Evolutionary conservation across 2,888 invertebrate species (phyloP).

Genomic region (Isoperla grammatica): DNA sequence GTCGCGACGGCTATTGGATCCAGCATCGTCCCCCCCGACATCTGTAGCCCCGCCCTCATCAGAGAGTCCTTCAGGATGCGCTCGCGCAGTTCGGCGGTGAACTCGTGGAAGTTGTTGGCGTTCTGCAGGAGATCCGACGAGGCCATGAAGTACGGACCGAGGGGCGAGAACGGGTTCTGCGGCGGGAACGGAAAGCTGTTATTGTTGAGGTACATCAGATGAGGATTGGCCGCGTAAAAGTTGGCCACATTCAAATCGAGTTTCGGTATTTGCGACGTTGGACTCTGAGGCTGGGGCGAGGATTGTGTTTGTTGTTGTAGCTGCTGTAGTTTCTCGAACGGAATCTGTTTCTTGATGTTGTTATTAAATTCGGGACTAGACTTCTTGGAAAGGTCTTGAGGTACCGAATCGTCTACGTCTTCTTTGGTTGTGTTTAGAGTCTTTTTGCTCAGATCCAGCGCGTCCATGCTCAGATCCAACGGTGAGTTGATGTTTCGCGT

Average conservation of each 20-base stretch:
- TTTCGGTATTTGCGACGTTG: conserved; percentile 11
- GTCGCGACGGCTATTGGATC: conserved; percentile 40
- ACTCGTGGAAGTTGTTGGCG: conserved; percentile 48
- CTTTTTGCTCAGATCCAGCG: conserved; percentile 78
- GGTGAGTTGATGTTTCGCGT: conserved; percentile 40
- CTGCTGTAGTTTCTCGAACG: neutral
- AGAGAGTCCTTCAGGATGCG: conserved; percentile 57
- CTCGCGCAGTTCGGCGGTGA: conserved; percentile 60
- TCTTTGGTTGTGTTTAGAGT: conserved; percentile 34
- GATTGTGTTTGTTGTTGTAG: conserved; percentile 3
- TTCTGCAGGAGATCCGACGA: conserved; percentile 40
- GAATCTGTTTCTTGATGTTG: conserved; percentile 1
- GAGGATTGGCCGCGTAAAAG: conserved; percentile 21
- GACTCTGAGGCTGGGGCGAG: neutral
- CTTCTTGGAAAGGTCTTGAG: conserved; percentile 32
- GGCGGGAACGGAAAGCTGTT: conserved; percentile 26
- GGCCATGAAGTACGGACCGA: conserved; percentile 59
- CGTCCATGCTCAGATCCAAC: conserved; percentile 71
- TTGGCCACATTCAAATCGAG: conserved; percentile 22
- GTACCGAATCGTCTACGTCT: conserved; percentile 25
- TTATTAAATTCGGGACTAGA: neutral
- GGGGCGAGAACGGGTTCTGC: neutral
- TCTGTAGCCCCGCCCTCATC: conserved; percentile 59
- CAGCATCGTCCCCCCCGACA: conserved; percentile 60
- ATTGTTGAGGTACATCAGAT: conserved; percentile 26